phyloP scores from a whole-genome alignment of 2,888 invertebrate genomes.

The Actias luna region DNA sequence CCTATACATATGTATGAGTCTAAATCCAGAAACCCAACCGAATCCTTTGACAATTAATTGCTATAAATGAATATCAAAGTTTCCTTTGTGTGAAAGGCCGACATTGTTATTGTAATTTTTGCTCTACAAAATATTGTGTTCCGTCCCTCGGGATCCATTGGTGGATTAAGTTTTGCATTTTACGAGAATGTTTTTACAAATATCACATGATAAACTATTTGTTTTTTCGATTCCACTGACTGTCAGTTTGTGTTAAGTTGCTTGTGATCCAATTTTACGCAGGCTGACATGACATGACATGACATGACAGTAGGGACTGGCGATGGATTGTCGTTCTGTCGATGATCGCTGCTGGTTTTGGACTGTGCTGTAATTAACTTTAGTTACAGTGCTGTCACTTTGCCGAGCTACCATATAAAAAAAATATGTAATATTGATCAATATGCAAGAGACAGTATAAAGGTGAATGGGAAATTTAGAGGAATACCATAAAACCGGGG shows the following conservation, averaged over 20 bases:
- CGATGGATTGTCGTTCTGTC: no score
- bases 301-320: background rate
- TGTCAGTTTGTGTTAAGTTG: background rate
- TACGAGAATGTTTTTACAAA: conserved; percentile 8
- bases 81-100: conserved; percentile 13
- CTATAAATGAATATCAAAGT: conserved; percentile 16
- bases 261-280: background rate
- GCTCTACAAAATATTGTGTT: conserved; percentile 15
- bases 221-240: conserved; percentile 4
- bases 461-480: no score
- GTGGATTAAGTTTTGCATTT: conserved; percentile 17
- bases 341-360: no score
- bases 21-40: conserved; percentile 9
- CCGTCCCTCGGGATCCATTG: conserved; percentile 18
- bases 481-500: no score
- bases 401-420: no score
- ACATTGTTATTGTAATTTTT: conserved; percentile 20
- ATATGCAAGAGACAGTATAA: no score
- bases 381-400: no score
- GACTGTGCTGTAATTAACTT: no score
- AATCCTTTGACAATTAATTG: conserved; percentile 20
- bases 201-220: background rate
- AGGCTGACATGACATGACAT: background rate
- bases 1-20: background rate
- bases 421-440: no score